Conservation (phyloP, 2,888 invertebrate genomes). For the Tridacna crocea region DNA sequence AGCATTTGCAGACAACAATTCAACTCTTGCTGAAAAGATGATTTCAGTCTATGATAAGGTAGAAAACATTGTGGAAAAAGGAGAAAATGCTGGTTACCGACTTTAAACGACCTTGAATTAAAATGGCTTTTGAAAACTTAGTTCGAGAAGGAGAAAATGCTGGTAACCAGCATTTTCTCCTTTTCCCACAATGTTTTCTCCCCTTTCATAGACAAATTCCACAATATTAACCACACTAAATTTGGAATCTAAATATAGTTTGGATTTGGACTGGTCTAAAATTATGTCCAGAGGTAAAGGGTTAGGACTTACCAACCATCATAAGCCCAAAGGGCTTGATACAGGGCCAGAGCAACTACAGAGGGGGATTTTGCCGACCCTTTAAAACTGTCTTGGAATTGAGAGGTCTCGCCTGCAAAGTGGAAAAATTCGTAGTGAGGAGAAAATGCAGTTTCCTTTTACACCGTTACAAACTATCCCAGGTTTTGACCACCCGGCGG, state of each 20-base stretch:
- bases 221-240: no score
- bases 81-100: background rate
- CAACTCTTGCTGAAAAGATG: no score
- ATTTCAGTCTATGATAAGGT: no score
- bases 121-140: no score
- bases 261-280: no score
- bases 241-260: no score
- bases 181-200: no score
- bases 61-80: background rate
- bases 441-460: background rate
- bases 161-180: background rate
- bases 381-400: constrained; percentile 71
- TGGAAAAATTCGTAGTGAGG: background rate
- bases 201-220: no score
- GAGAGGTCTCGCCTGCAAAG: constrained; percentile 66
- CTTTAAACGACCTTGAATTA: background rate
- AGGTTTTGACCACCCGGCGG: no score
- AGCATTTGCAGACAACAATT: no score
- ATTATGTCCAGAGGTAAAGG: no score
- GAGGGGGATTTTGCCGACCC: constrained; percentile 83
- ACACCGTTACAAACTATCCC: no score
- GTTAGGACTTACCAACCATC: constrained; percentile 90
- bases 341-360: constrained; percentile 91
- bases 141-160: background rate
- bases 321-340: constrained; percentile 94